Evolutionary conservation across 2,113 vertebrate genomes (phyloP), one percentile per base, ranked within the genome.

Genomic region (Microcebus ravelobensis): DNA sequence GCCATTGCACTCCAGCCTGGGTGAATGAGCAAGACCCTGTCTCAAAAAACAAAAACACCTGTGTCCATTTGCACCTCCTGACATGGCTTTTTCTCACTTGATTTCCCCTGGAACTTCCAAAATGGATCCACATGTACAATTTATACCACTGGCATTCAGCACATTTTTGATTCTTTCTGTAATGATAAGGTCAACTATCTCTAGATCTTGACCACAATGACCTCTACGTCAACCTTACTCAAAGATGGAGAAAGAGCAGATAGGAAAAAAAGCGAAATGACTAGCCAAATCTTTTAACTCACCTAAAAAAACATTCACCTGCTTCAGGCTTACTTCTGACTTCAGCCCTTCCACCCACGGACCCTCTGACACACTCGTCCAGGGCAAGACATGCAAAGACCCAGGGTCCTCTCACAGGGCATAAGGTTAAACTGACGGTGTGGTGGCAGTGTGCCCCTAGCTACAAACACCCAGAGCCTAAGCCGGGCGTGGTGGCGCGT

Each of bases 281-380:
- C 6, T 68, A 80, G 76, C 21, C 61, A 82, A 50, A 90, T 80
- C 23, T 74, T 81, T 87, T 90, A 79, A 77, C 83, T 12, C 50
- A 63, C 45, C 29, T 84, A 74, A 86, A 45, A 45, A 93, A 65
- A 82, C 34, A 96, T 31, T 67, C 55, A 95, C 74, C 86, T 92
- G 45, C 68, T 85, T 84, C 36, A 77, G 70, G 79, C 83, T 95
- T 59, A 61, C 29, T 71, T 94, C 59, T 36, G 85, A 88, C 31
- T 95, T 34, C 17, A 87, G 9, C 52, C n/a, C 68, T 55, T 82
- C 77, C 23, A 81, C 48, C 55, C 55, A 91, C 45, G 34, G 67
- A 84, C 21, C n/a, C 61, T 90, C 17, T 31, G 63, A 67, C 71
- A 76, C 2, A 45, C 11, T 8, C 55, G 20, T 45, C 68, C 39